phyloP scores from a whole-genome alignment of 2,888 invertebrate species.

The Ennomos erosarius region DNA sequence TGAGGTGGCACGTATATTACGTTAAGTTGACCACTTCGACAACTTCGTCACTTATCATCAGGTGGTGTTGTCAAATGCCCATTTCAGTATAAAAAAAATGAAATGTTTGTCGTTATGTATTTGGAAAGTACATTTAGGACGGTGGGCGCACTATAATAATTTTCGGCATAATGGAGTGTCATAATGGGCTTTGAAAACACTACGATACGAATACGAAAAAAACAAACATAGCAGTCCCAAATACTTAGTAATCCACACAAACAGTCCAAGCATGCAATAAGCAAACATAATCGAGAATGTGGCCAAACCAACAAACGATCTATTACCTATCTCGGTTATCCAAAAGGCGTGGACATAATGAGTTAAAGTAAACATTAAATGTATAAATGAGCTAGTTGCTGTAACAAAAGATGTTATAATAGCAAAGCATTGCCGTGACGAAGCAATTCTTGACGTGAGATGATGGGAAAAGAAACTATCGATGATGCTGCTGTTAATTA shows the following conservation, averaged over 20 bases:
- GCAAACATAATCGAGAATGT: conserved; percentile 13
- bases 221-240: conserved; percentile 1
- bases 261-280: conserved; percentile 14
- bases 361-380: conserved; percentile 40
- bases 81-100: no score
- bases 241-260: neutral
- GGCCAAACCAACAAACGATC: conserved; percentile 12
- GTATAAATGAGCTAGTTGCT: conserved; percentile 40
- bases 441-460: conserved; percentile 34
- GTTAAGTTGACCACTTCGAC: neutral
- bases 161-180: no score
- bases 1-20: conserved; percentile 10
- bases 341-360: conserved; percentile 29
- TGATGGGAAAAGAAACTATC: conserved; percentile 29
- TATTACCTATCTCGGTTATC: conserved; percentile 16
- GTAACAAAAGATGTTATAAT: conserved; percentile 44
- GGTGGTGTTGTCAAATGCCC: no score
- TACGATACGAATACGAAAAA: neutral
- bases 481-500: conserved; percentile 4
- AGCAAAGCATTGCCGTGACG: conserved; percentile 45
- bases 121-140: neutral
- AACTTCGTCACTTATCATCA: no score
- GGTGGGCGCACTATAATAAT: no score
- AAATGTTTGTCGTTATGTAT: neutral
- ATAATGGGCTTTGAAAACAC: neutral